phyloP scores from a whole-genome alignment of 2,888 invertebrate species.

The Cantharis nigra region DNA sequence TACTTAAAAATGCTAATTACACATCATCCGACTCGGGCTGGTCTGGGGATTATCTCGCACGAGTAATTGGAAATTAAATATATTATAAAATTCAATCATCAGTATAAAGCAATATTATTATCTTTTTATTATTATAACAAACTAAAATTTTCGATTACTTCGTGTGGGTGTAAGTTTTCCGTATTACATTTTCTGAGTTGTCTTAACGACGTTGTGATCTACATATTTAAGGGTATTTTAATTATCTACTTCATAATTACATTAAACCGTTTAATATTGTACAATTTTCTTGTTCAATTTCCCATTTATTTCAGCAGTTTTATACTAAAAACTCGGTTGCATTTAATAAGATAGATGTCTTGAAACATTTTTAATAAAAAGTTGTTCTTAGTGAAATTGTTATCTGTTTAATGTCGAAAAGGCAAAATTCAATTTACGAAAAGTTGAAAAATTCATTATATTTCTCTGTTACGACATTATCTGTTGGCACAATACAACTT shows the following conservation, averaged over 20 bases:
- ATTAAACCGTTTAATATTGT: conserved; percentile 36
- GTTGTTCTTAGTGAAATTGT: conserved; percentile 9
- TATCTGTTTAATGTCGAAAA: conserved; percentile 8
- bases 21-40: background rate
- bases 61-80: background rate
- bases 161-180: conserved; percentile 33
- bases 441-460: conserved; percentile 44
- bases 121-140: too few relatives aligned
- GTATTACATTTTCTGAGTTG: conserved; percentile 37
- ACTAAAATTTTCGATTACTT: conserved; percentile 22
- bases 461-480: conserved; percentile 47
- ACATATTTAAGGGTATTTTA: conserved; percentile 35
- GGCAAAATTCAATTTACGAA: conserved; percentile 28
- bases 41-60: background rate
- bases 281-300: conserved; percentile 34
- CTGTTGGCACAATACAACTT: conserved; percentile 44
- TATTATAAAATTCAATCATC: background rate
- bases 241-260: conserved; percentile 39
- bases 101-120: too few relatives aligned
- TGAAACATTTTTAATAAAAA: background rate
- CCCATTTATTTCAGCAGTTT: conserved; percentile 33
- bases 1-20: background rate
- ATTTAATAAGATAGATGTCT: background rate
- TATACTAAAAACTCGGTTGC: background rate
- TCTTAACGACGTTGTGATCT: conserved; percentile 39